A percentile compares a stretch with the other conserved stretches of the same genome.
Conservation (phyloP, 2,797 vertebrate species). For the Mormyrops attenuatus region DNA sequence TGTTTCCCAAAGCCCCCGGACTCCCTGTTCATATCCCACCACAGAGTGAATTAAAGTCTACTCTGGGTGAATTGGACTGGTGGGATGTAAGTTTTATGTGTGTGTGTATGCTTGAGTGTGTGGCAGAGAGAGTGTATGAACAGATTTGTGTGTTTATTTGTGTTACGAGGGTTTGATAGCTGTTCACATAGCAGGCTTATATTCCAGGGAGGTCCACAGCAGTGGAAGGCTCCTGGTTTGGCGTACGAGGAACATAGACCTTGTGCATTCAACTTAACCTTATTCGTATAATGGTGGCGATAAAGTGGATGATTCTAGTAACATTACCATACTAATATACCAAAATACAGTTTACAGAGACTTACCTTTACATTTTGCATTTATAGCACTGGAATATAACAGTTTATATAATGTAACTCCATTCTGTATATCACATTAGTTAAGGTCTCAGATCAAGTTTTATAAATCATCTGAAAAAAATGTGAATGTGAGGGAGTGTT, state of each 20-base stretch:
- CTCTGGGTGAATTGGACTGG: slow-evolving; percentile 50
- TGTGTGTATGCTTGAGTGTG: slow-evolving; percentile 27
- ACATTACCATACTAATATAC: background rate
- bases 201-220: background rate
- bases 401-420: background rate
- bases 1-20: slow-evolving; percentile 57
- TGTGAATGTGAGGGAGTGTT: background rate
- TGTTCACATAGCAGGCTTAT: background rate
- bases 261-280: background rate
- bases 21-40: slow-evolving; percentile 56
- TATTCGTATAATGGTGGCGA: background rate
- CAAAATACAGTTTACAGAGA: background rate
- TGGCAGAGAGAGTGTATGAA: slow-evolving; percentile 9
- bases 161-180: background rate
- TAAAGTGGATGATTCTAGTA: background rate
- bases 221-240: background rate
- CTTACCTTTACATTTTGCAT: background rate
- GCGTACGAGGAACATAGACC: background rate
- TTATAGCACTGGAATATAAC: background rate
- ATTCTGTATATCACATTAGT: background rate
- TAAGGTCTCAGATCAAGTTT: background rate
- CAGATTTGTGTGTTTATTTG: slow-evolving; percentile 3
- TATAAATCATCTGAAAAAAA: background rate
- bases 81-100: slow-evolving; percentile 6
- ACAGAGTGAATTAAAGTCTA: slow-evolving; percentile 73